These are phyloP conservation scores for Halcyon malimbica DNA, from an alignment of 2,113 vertebrate species.

Conservation along the genomic window DNA sequence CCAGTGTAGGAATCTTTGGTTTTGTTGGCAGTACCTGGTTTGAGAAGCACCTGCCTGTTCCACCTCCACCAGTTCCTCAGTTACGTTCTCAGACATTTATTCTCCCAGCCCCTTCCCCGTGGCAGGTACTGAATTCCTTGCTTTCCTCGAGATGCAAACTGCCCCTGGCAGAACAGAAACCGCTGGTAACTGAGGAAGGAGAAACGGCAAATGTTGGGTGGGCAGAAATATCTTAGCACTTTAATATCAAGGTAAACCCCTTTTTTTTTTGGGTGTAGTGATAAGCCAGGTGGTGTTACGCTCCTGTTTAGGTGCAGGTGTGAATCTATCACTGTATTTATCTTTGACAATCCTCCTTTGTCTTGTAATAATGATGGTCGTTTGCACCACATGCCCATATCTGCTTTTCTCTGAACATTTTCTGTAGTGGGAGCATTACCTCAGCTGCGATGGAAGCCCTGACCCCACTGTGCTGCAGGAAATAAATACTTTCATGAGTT, in stretches of 20 bases:
- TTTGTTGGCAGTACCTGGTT: neutral
- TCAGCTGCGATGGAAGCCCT: conserved; percentile 85
- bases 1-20: neutral
- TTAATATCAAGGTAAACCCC: neutral
- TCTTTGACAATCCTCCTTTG: neutral
- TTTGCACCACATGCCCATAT: neutral
- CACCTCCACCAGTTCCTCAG: neutral
- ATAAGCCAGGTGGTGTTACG: neutral
- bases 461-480: conserved; percentile 83
- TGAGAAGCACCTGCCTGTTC: neutral
- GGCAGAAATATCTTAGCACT: neutral
- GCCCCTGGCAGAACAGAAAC: neutral
- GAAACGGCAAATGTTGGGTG: neutral
- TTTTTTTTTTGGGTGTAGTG: neutral
- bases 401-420: neutral
- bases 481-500: conserved; percentile 87
- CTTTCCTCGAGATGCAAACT: neutral
- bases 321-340: neutral
- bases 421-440: conserved; percentile 88
- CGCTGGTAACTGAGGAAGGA: neutral
- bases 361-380: neutral
- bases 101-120: neutral
- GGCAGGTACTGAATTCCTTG: neutral
- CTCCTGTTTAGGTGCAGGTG: neutral
- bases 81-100: neutral